Percentiles rank a stretch among this genome's conserved stretches.
Conservation (phyloP, 2,888 invertebrate genomes). For the Morinoia aosen region DNA sequence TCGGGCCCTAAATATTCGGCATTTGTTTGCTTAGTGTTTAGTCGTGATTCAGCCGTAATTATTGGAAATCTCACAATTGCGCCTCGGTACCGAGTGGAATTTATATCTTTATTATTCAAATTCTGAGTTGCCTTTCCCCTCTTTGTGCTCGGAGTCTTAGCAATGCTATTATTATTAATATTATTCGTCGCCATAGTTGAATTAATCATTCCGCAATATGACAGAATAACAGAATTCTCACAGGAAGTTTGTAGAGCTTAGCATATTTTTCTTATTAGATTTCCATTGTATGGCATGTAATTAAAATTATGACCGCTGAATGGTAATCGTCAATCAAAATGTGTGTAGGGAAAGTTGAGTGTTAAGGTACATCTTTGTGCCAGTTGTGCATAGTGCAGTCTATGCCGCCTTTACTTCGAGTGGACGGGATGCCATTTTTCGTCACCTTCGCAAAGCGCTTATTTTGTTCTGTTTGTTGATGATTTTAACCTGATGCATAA, state of each 20-base stretch:
- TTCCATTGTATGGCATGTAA: neutral
- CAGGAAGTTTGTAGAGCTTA: neutral
- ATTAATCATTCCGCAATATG: slow-evolving; percentile 17
- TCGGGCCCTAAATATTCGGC: neutral
- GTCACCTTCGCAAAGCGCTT: slow-evolving; percentile 25
- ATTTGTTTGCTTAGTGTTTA: neutral
- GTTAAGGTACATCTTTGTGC: slow-evolving; percentile 19
- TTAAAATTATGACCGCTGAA: slow-evolving; percentile 3
- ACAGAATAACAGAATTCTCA: slow-evolving; percentile 10
- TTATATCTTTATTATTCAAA: neutral
- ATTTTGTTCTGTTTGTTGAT: slow-evolving; percentile 52
- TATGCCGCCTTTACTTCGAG: slow-evolving; percentile 33
- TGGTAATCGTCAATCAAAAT: slow-evolving; percentile 29
- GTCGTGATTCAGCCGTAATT: slow-evolving; percentile 1
- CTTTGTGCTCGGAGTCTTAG: neutral
- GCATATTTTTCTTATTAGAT: neutral
- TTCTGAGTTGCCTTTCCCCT: neutral
- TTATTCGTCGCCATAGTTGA: neutral
- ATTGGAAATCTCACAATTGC: neutral
- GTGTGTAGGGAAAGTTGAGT: neutral
- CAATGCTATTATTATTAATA: neutral
- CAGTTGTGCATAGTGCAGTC: slow-evolving; percentile 37
- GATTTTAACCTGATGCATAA: slow-evolving; percentile 43
- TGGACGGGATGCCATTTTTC: neutral
- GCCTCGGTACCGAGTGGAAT: neutral